A percentile compares a stretch with the other conserved stretches of the same genome.
Evolutionary conservation across 2,888 invertebrate species (phyloP).

Genomic region (Andrena fulva): DNA sequence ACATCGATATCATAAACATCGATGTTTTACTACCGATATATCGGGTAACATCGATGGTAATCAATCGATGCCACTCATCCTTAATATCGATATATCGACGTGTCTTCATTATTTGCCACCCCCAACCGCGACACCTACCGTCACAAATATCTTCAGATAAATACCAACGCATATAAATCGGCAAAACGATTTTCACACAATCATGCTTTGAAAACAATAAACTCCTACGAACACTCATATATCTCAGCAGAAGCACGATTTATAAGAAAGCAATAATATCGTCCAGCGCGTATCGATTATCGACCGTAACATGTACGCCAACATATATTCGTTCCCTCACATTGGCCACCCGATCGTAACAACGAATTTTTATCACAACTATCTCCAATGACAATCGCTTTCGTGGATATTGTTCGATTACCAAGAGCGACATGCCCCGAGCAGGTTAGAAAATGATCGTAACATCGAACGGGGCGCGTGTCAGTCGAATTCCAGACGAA

Average conservation of each 20-base stretch:
- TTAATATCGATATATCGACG: no score
- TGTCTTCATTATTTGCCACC: background rate
- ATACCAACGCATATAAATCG: background rate
- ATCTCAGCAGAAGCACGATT: background rate
- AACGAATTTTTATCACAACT: slow-evolving; percentile 41
- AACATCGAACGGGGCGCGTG: slow-evolving; percentile 43
- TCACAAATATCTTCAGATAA: slow-evolving; percentile 12
- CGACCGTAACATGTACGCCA: slow-evolving; percentile 38
- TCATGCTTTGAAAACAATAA: background rate
- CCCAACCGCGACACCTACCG: slow-evolving; percentile 37
- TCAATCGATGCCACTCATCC: no score
- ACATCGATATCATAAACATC: no score
- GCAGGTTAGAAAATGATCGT: slow-evolving; percentile 69
- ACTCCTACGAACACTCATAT: background rate
- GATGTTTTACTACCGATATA: no score
- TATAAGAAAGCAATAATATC: background rate
- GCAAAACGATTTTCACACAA: background rate
- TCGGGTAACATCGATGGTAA: no score
- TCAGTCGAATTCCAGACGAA: slow-evolving; percentile 42
- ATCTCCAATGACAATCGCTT: slow-evolving; percentile 79
- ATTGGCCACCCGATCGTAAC: slow-evolving; percentile 41
- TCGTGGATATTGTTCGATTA: slow-evolving; percentile 75
- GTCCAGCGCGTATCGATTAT: slow-evolving; percentile 22
- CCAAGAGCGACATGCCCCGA: slow-evolving; percentile 61
- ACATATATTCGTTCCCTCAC: slow-evolving; percentile 36